phyloP scores from a whole-genome alignment of 2,888 invertebrate species.

The Erebia palarica region DNA sequence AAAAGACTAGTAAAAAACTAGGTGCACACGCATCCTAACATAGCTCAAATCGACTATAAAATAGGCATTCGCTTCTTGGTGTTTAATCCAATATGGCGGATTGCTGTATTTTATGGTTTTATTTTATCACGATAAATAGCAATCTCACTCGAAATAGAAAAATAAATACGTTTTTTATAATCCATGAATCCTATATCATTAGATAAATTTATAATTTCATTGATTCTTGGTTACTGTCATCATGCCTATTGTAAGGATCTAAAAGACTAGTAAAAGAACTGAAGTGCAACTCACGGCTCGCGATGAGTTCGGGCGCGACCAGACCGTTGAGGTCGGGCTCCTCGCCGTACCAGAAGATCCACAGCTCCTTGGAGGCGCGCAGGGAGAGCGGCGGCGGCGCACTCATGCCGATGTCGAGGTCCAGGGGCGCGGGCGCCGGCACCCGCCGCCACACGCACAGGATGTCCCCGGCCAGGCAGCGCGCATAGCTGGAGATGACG shows the following conservation, averaged over 20 bases:
- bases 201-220: no score
- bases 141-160: no score
- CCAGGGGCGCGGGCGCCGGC: conserved; percentile 77
- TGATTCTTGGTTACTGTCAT: no score
- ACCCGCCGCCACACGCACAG: conserved; percentile 99
- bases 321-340: conserved; percentile 94
- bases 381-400: conserved; percentile 90
- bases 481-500: conserved; percentile 94
- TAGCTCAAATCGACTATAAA: no score
- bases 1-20: not conserved
- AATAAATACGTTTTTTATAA: no score
- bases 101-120: no score
- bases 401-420: conserved; percentile 78
- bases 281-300: conserved; percentile 88
- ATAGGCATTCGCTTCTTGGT: no score
- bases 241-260: no score
- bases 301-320: conserved; percentile 92
- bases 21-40: no score
- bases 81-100: no score
- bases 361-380: conserved; percentile 96
- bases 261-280: conserved; percentile 7
- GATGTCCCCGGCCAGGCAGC: conserved; percentile 96
- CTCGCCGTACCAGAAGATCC: conserved; percentile 99
- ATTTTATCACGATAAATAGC: no score
- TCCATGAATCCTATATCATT: no score